These are phyloP conservation scores for Pipa parva DNA, from an alignment of 2,113 vertebrate genomes.

Conservation along the genomic window DNA sequence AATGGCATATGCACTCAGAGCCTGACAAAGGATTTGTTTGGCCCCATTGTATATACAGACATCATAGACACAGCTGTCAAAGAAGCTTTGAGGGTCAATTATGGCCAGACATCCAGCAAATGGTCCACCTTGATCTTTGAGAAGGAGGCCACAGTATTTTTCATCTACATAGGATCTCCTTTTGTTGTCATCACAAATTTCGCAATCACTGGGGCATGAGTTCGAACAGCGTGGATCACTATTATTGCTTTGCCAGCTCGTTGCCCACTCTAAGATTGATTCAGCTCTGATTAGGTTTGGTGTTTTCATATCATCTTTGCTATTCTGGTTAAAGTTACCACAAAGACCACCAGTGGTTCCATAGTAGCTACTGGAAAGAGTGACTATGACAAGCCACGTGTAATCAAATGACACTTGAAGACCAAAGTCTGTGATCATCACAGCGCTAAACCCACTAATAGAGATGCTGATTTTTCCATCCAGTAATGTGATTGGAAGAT, in stretches of 20 bases:
- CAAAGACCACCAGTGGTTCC: slow-evolving; percentile 43
- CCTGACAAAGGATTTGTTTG: slow-evolving; percentile 48
- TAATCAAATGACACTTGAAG: slow-evolving; percentile 64
- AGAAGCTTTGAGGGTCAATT: slow-evolving; percentile 52
- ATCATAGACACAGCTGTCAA: slow-evolving; percentile 63
- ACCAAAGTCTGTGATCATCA: slow-evolving; percentile 54
- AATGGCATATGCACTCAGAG: slow-evolving; percentile 48
- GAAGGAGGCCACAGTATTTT: slow-evolving; percentile 38
- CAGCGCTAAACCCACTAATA: slow-evolving; percentile 53
- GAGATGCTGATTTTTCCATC: slow-evolving; percentile 49
- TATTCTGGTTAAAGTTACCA: slow-evolving; percentile 46
- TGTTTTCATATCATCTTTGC: neutral
- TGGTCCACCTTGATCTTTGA: slow-evolving; percentile 30
- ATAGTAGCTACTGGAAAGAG: slow-evolving; percentile 35
- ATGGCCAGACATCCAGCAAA: slow-evolving; percentile 55
- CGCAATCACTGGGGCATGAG: neutral
- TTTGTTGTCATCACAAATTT: fast-evolving
- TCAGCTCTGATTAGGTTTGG: fast-evolving
- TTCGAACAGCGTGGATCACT: neutral
- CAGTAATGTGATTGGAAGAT: slow-evolving; percentile 57
- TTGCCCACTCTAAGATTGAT: slow-evolving; percentile 7
- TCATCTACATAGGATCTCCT: fast-evolving
- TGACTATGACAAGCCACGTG: slow-evolving; percentile 55
- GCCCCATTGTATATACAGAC: slow-evolving; percentile 48
- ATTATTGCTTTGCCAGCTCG: slow-evolving; percentile 44